Percentiles rank a stretch among this genome's conserved stretches.
These are phyloP conservation scores for Pogona vitticeps DNA, from an alignment of 2,113 vertebrate genomes.

Conservation along the genomic window DNA sequence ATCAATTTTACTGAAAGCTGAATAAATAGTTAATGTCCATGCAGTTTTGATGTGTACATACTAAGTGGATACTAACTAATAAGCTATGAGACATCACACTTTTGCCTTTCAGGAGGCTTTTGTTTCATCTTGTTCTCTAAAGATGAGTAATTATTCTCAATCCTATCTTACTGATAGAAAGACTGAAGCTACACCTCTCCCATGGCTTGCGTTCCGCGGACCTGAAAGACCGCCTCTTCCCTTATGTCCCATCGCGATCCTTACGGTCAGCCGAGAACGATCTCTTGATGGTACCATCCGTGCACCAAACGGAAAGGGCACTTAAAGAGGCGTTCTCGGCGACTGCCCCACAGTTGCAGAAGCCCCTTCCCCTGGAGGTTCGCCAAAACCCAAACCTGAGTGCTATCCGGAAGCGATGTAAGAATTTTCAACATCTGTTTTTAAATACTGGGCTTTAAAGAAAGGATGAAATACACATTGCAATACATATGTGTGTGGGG, in stretches of 20 bases:
- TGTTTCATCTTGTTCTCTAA: background rate
- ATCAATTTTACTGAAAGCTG: background rate
- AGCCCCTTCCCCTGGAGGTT: constrained; percentile 8
- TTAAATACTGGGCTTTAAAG: background rate
- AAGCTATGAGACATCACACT: background rate
- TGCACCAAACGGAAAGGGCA: constrained; percentile 15
- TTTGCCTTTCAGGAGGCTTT: background rate
- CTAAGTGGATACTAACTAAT: background rate
- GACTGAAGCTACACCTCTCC: background rate
- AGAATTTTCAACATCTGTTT: constrained; percentile 14
- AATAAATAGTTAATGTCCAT: background rate
- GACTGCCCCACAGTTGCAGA: constrained; percentile 7
- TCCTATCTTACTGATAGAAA: constrained; percentile 3
- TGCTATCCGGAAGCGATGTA: constrained; percentile 24
- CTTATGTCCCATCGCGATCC: constrained; percentile 7
- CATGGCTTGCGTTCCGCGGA: background rate
- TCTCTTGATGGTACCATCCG: constrained; percentile 9
- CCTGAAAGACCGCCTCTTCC: constrained; percentile 21
- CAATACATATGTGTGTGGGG: background rate
- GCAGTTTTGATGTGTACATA: background rate
- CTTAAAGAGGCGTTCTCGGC: constrained; percentile 28
- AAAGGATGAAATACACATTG: background rate
- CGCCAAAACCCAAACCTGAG: constrained; percentile 17
- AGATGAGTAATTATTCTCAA: background rate
- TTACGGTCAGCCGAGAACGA: constrained; percentile 20